Evolutionary conservation across 2,888 invertebrate species (phyloP).

Genomic region (Hymenopus coronatus): DNA sequence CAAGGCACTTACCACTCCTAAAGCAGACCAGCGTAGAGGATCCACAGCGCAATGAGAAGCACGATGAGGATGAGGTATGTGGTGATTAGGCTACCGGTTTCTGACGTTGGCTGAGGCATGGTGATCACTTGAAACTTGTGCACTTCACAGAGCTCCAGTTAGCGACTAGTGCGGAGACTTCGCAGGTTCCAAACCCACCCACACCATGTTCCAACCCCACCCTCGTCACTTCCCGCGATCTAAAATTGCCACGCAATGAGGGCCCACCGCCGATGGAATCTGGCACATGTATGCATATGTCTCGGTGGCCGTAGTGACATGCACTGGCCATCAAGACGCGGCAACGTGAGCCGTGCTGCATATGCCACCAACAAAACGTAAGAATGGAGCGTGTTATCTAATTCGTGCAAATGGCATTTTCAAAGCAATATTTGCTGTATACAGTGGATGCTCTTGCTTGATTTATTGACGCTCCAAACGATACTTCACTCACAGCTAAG

Average conservation of each 20-base stretch:
- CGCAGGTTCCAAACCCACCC: not conserved
- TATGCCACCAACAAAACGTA: too few relatives aligned
- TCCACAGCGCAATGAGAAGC: slow-evolving; percentile 63
- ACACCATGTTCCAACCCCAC: not conserved
- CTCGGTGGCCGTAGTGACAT: not conserved
- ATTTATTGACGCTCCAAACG: too few relatives aligned
- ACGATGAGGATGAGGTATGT: slow-evolving; percentile 68
- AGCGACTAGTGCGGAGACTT: not conserved
- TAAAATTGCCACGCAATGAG: not conserved
- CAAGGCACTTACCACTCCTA: slow-evolving; percentile 38
- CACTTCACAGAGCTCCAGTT: not conserved
- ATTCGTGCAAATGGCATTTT: too few relatives aligned
- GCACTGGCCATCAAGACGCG: too few relatives aligned
- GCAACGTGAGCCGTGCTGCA: too few relatives aligned
- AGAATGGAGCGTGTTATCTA: too few relatives aligned
- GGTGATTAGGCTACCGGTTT: slow-evolving; percentile 65
- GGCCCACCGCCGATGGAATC: not conserved
- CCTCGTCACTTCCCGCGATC: not conserved
- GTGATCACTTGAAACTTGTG: not conserved
- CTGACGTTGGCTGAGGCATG: slow-evolving; percentile 40
- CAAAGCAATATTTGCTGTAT: too few relatives aligned
- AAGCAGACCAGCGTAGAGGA: slow-evolving; percentile 62
- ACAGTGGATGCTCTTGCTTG: too few relatives aligned
- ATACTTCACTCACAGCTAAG: too few relatives aligned
- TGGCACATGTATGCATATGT: not conserved